Conservation (phyloP, 2,888 invertebrate genomes). For the Melanophora roralis region DNA sequence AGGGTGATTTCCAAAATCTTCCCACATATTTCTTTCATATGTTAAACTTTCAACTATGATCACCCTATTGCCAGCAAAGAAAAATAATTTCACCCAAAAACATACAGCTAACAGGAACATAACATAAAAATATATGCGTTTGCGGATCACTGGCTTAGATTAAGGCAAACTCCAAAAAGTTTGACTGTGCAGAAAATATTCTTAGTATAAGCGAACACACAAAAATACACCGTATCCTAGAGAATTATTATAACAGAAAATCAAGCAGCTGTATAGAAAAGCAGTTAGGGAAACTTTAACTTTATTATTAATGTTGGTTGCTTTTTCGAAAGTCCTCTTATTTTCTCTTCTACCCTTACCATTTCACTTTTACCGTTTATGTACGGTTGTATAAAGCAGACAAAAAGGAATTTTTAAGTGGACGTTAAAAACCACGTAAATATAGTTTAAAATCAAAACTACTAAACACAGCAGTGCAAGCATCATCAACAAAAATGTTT, state of each 20-base stretch:
- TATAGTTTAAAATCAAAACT: constrained; percentile 36
- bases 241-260: background rate
- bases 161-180: too few species aligned
- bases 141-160: too few species aligned
- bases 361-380: background rate
- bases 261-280: constrained; percentile 11
- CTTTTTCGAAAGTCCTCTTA: background rate
- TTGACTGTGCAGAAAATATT: too few species aligned
- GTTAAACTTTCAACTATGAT: too few species aligned
- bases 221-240: background rate
- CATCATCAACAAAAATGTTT: constrained; percentile 28
- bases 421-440: constrained; percentile 55
- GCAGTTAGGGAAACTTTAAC: constrained; percentile 32
- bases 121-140: too few species aligned
- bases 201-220: background rate
- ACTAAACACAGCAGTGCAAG: constrained; percentile 22
- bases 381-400: background rate
- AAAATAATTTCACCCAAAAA: too few species aligned
- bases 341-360: background rate
- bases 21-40: too few species aligned
- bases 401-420: constrained; percentile 38
- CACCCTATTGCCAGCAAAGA: too few species aligned
- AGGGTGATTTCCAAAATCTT: too few species aligned
- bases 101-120: too few species aligned
- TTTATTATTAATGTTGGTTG: constrained; percentile 34